Evolutionary conservation across 2,888 invertebrate genomes (phyloP).

Genomic region (Neoscelio sp.): DNA sequence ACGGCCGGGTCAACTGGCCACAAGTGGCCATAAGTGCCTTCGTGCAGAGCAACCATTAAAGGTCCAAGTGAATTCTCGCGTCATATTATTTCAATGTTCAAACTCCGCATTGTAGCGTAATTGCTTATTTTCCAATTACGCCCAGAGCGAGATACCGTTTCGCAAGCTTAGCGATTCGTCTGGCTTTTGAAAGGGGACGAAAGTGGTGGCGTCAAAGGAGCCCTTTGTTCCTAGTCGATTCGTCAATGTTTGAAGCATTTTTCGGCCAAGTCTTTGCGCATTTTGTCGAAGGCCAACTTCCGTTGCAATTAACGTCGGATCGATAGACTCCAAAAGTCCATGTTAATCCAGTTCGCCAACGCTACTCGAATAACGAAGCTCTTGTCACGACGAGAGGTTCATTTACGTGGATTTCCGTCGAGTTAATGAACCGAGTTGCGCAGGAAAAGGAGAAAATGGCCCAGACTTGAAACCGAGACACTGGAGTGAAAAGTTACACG

Average conservation of each 20-base stretch:
- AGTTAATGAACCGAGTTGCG: constrained; percentile 63
- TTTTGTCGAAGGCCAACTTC: constrained; percentile 19
- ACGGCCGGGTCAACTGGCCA: constrained; percentile 74
- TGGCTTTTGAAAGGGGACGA: too few relatives aligned
- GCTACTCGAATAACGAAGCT: constrained; percentile 63
- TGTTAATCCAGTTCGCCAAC: constrained; percentile 63
- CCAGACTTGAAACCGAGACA: constrained; percentile 63
- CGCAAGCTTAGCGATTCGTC: too few relatives aligned
- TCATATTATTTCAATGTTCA: constrained; percentile 29
- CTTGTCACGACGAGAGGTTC: constrained; percentile 64
- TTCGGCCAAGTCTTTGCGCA: constrained; percentile 27
- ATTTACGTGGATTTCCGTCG: constrained; percentile 63
- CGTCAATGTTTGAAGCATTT: constrained; percentile 35
- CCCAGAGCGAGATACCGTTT: not conserved
- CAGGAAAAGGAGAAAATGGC: constrained; percentile 62
- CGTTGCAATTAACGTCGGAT: constrained; percentile 56
- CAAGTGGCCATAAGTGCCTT: constrained; percentile 75
- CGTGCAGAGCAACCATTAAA: constrained; percentile 69
- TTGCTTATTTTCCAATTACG: not conserved
- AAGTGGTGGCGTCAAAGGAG: too few relatives aligned
- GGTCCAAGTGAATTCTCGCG: constrained; percentile 69
- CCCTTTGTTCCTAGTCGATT: too few relatives aligned
- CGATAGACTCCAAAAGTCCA: constrained; percentile 58
- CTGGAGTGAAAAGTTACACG: constrained; percentile 54
- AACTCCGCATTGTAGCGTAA: not conserved